Evolutionary conservation across 2,797 vertebrate genomes (phyloP).

Genomic region (Lacerta bilineata): DNA sequence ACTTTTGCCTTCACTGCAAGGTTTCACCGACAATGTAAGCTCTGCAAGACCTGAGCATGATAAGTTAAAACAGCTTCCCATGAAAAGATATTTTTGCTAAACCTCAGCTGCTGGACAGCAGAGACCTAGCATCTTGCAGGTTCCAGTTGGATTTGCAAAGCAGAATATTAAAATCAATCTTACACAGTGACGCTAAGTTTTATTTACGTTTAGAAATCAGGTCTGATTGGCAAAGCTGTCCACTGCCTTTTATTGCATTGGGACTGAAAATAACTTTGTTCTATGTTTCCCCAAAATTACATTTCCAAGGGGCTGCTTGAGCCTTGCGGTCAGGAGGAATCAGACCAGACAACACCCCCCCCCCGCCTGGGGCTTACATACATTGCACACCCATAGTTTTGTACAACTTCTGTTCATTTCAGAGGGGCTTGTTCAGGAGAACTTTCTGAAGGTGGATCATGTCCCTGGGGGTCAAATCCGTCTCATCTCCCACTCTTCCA

Average conservation of each 20-base stretch:
- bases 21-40: neutral
- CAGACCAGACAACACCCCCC: neutral
- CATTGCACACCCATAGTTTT: too few relatives aligned
- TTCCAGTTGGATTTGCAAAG: neutral
- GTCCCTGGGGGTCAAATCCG: too few relatives aligned
- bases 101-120: neutral
- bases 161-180: neutral
- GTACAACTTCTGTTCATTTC: too few relatives aligned
- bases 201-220: neutral
- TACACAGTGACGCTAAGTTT: neutral
- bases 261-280: neutral
- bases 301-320: neutral
- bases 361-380: too few relatives aligned
- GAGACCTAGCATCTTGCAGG: neutral
- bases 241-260: neutral
- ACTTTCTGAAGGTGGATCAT: too few relatives aligned
- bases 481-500: too few relatives aligned
- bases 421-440: too few relatives aligned
- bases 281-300: neutral
- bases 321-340: neutral
- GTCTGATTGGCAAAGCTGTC: neutral
- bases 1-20: neutral
- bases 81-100: neutral
- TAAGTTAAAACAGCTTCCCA: neutral
- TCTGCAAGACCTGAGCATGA: neutral